Conservation (phyloP, 2,113 vertebrate genomes). For the Megaleporinus macrocephalus region DNA sequence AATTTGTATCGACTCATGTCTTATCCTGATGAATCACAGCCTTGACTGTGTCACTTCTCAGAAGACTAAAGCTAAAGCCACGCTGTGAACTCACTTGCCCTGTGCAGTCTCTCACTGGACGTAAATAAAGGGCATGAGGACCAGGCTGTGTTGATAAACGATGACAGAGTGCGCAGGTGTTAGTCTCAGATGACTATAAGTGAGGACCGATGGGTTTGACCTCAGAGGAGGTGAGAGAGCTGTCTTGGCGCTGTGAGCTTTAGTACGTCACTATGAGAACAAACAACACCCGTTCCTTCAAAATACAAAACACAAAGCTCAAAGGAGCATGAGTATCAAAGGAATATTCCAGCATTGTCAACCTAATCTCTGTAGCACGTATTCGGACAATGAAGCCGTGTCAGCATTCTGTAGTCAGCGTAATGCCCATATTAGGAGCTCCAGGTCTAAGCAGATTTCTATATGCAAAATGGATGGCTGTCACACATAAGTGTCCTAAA, state of each 20-base stretch:
- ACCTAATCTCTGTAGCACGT: not conserved
- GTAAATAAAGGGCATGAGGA: constrained; percentile 15
- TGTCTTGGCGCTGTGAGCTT: constrained; percentile 36
- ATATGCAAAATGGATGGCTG: no score
- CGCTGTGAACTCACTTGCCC: not conserved
- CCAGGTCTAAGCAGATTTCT: no score
- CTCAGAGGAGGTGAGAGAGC: constrained; percentile 25
- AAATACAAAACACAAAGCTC: constrained; percentile 13
- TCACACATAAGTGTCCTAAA: no score
- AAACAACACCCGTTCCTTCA: constrained; percentile 36
- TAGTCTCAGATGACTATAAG: constrained; percentile 38
- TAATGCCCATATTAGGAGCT: no score
- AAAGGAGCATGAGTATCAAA: not conserved
- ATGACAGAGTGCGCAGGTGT: constrained; percentile 44
- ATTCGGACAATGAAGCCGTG: no score
- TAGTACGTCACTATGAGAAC: constrained; percentile 41
- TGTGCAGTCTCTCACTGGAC: not conserved
- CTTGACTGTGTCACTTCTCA: not conserved
- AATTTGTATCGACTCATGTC: not conserved
- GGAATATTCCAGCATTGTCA: not conserved
- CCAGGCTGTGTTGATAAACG: constrained; percentile 38
- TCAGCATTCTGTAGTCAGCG: no score
- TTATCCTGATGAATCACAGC: not conserved
- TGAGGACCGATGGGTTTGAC: constrained; percentile 16
- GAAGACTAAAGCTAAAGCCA: constrained; percentile 3